A percentile compares a stretch with the other conserved stretches of the same genome.
phyloP scores from a whole-genome alignment of 1,140 invertebrate genomes.

The Drosophila takahashii region DNA sequence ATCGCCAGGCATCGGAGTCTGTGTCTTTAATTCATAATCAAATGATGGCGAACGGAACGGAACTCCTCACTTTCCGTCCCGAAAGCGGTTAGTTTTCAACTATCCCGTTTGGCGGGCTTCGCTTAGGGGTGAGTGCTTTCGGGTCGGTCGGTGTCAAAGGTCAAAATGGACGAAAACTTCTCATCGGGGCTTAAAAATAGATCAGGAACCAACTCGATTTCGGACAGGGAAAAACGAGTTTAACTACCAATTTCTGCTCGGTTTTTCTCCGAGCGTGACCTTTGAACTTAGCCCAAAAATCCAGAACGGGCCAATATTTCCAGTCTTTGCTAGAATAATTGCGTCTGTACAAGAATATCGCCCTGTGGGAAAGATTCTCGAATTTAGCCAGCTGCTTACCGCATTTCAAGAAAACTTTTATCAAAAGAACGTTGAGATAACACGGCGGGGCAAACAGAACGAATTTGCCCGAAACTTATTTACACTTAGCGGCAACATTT shows the following conservation, averaged over 20 bases:
- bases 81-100: constrained; percentile 4
- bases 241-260: constrained; percentile 56
- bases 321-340: constrained; percentile 16
- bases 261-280: constrained; percentile 58
- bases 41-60: constrained; percentile 27
- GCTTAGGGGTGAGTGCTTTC: constrained; percentile 59
- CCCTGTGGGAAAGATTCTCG: constrained; percentile 59
- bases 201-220: constrained; percentile 43
- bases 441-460: constrained; percentile 31
- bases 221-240: constrained; percentile 61
- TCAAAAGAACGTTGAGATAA: constrained; percentile 52
- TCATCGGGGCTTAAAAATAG: constrained; percentile 39
- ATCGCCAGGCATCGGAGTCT: constrained; percentile 51
- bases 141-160: constrained; percentile 69
- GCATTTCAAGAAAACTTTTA: constrained; percentile 46
- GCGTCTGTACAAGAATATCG: neutral
- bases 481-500: constrained; percentile 71
- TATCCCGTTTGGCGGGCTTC: constrained; percentile 63
- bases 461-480: constrained; percentile 64
- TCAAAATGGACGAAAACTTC: constrained; percentile 80
- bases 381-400: constrained; percentile 22
- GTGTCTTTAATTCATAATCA: constrained; percentile 54
- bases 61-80: constrained; percentile 3
- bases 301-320: constrained; percentile 55
- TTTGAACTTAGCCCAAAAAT: constrained; percentile 72